Evolutionary conservation across 1,140 invertebrate species (phyloP).

Genomic region (Venturia canescens): DNA sequence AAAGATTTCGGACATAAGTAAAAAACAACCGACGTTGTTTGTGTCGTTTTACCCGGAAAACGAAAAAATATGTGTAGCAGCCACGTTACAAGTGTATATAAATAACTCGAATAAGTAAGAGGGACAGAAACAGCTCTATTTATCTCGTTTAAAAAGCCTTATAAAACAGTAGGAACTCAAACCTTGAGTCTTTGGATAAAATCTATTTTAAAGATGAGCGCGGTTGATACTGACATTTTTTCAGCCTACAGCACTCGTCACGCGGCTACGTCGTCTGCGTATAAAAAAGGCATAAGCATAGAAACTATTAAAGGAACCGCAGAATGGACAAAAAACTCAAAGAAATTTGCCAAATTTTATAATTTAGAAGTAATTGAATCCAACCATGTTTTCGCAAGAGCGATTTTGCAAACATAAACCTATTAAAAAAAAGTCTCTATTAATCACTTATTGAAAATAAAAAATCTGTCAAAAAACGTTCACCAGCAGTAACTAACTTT

Average conservation of each 20-base stretch:
- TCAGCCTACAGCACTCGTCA: slow-evolving; percentile 41
- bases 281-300: slow-evolving; percentile 6
- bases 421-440: not conserved
- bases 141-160: slow-evolving; percentile 40
- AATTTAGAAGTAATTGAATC: slow-evolving; percentile 26
- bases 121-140: slow-evolving; percentile 37
- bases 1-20: slow-evolving; percentile 5
- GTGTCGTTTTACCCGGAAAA: slow-evolving; percentile 25
- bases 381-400: slow-evolving; percentile 37
- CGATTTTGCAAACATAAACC: slow-evolving; percentile 14
- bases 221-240: slow-evolving; percentile 15
- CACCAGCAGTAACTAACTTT: slow-evolving; percentile 40
- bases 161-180: slow-evolving; percentile 31
- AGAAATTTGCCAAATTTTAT: slow-evolving; percentile 35
- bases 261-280: slow-evolving; percentile 32
- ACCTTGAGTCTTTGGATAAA: slow-evolving; percentile 33
- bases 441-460: slow-evolving; percentile 10
- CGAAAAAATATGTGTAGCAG: slow-evolving; percentile 20
- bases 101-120: not conserved
- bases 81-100: not conserved
- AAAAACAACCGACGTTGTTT: slow-evolving; percentile 10
- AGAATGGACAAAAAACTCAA: slow-evolving; percentile 28
- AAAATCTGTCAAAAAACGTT: slow-evolving; percentile 34
- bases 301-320: slow-evolving; percentile 37
- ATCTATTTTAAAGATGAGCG: not conserved